Conservation (phyloP, 1,140 invertebrate species). For the Brachionus paranguensis region DNA sequence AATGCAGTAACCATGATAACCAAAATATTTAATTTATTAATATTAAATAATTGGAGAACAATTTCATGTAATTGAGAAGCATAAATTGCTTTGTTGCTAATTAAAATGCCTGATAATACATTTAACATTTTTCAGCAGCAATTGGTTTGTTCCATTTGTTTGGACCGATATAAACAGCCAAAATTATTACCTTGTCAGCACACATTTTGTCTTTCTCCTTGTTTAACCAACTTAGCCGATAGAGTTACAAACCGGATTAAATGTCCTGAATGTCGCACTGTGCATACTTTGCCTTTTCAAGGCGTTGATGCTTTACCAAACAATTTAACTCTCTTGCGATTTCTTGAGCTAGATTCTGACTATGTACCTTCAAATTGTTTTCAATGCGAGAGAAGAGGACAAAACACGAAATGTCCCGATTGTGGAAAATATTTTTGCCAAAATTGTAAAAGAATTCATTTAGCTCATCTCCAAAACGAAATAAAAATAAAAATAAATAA, state of each 20-base stretch:
- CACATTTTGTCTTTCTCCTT: slow-evolving; percentile 96
- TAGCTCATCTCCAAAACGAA: slow-evolving; percentile 5
- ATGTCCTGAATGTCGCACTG: slow-evolving; percentile 95
- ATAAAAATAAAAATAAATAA: background rate
- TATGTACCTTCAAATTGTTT: background rate
- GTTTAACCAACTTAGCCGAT: slow-evolving; percentile 56
- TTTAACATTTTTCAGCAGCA: slow-evolving; percentile 81
- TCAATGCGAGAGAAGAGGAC: background rate
- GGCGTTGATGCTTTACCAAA: slow-evolving; percentile 67
- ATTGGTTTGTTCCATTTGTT: slow-evolving; percentile 91
- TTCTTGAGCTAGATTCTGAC: background rate
- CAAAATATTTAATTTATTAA: background rate
- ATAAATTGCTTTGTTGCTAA: background rate
- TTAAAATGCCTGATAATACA: background rate
- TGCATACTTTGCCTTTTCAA: slow-evolving; percentile 90
- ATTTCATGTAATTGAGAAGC: background rate
- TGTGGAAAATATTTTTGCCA: slow-evolving; percentile 14
- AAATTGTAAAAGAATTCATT: slow-evolving; percentile 25
- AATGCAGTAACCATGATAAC: background rate
- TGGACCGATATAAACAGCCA: slow-evolving; percentile 91
- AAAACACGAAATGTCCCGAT: slow-evolving; percentile 16
- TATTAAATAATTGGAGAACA: background rate
- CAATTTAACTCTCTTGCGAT: slow-evolving; percentile 1
- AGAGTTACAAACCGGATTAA: slow-evolving; percentile 66
- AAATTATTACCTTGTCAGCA: slow-evolving; percentile 98